Conservation (phyloP, 2,113 vertebrate genomes). For the Amblyopsis rosae region DNA sequence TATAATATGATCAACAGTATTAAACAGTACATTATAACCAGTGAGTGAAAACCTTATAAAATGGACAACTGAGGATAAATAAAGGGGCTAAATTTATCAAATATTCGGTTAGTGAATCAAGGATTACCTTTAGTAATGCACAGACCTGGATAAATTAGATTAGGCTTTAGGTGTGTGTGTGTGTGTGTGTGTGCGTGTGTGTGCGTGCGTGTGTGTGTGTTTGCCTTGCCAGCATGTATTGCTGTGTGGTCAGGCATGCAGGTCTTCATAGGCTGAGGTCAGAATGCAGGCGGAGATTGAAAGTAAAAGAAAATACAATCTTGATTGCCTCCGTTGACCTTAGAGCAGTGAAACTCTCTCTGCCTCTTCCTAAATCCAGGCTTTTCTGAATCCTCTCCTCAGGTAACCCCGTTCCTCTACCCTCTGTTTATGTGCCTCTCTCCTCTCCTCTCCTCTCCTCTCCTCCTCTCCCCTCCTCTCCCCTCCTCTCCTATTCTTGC, state of each 20-base stretch:
- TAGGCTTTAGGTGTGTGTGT: too few species aligned
- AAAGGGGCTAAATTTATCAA: neutral
- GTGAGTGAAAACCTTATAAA: too few species aligned
- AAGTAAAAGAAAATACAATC: conserved; percentile 13
- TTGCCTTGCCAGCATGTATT: neutral
- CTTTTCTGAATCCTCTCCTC: conserved; percentile 7
- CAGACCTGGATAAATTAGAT: neutral
- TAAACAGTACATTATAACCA: too few species aligned
- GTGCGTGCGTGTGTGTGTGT: too few species aligned
- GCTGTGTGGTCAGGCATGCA: conserved; percentile 4
- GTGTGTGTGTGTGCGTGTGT: too few species aligned
- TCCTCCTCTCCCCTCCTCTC: neutral
- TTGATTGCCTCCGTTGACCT: conserved; percentile 45
- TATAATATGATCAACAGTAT: too few species aligned
- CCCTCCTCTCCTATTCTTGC: neutral
- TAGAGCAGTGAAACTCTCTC: conserved; percentile 19
- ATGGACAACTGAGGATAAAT: neutral
- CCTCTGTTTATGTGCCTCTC: neutral
- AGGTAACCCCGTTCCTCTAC: neutral
- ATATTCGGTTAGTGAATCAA: neutral
- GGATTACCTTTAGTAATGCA: neutral
- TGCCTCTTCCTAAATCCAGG: conserved; percentile 1
- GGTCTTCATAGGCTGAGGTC: neutral
- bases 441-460: neutral
- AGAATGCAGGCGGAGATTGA: conserved; percentile 28